Evolutionary conservation across 2,113 vertebrate genomes (phyloP), one percentile per base, ranked within the genome.

Genomic region (Brachirus orientalis): DNA sequence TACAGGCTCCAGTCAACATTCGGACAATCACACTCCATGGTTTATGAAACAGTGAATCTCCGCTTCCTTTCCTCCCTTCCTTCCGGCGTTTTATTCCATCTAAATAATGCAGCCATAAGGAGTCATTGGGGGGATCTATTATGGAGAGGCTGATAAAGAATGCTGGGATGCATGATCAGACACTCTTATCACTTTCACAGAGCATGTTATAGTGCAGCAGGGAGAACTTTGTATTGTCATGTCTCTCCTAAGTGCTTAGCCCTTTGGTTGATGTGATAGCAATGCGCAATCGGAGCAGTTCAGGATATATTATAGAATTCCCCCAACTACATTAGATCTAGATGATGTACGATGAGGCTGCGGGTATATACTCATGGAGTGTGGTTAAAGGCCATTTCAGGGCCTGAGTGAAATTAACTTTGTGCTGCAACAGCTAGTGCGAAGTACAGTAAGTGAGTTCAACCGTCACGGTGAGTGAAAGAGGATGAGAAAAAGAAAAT

Each of bases 101-200:
- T 92, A 89, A 92, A 92, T 92, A 89, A 92, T 89, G 86, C 90
- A 90, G 80, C 73, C 63, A 60, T 77, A 82, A 89, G 80, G 82
- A 90, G 83, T 83, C 86, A 86, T 83, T 67, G 83, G 86, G 83
- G 87, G 86, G 81, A 83, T 85, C 82, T 63, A 86, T 91, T 88
- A 89, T 88, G 75, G 72, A 75, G 72, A 63, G 76, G 79, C 81
- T 88, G 86, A 89, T 90, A 86, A 74, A 85, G 74, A 89, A 85
- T 69, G 82, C 83, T 79, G 58, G 72, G 76, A 87, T 79, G 87
- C 79, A 80, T 84, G 89, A 88, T 86, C 86, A 88, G 75, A 87
- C 62, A 51, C 82, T 86, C 82, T 89, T 80, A 86, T 89, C 78
- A 77, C 85, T 86, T 91, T 84, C 83, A 88, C 79, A 72, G 77